These are phyloP conservation scores for Stylophora pistillata DNA, from an alignment of 64 coral and sea anemone genomes.

Conservation along the genomic window DNA sequence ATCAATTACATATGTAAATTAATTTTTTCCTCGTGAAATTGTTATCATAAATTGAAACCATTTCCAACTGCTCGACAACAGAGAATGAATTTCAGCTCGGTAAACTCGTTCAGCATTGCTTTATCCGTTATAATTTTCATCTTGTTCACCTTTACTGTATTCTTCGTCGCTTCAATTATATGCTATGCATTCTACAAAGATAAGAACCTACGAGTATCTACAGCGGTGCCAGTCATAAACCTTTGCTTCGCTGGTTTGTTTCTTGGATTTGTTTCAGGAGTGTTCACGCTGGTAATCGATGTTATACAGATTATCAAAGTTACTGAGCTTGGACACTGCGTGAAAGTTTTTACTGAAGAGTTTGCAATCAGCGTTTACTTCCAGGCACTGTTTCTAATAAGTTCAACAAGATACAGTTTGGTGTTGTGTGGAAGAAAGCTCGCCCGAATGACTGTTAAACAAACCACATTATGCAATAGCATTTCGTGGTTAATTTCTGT, in stretches of 20 bases:
- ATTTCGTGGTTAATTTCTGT: constrained; percentile 37
- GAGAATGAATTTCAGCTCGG: background rate
- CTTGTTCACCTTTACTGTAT: background rate
- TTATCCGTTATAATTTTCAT: background rate
- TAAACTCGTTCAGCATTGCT: background rate
- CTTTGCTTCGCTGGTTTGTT: constrained; percentile 22
- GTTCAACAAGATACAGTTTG: constrained; percentile 11
- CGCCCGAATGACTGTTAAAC: background rate
- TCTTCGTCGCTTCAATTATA: constrained; percentile 1
- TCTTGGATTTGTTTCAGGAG: constrained; percentile 29
- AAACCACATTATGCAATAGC: background rate
- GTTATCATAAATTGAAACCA: background rate
- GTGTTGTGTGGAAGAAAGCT: constrained; percentile 3
- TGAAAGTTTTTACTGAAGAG: constrained; percentile 8
- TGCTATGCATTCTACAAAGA: constrained; percentile 48
- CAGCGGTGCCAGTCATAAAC: constrained; percentile 37
- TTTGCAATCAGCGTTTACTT: constrained; percentile 33
- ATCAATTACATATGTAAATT: no score
- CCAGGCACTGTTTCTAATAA: constrained; percentile 18
- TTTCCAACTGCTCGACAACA: background rate
- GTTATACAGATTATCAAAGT: constrained; percentile 17
- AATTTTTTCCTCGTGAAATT: no score
- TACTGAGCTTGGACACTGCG: background rate
- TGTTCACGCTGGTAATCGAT: background rate
- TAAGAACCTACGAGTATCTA: constrained; percentile 39